These are phyloP conservation scores for Grus americana DNA, from an alignment of 2,113 vertebrate genomes.

Conservation along the genomic window DNA sequence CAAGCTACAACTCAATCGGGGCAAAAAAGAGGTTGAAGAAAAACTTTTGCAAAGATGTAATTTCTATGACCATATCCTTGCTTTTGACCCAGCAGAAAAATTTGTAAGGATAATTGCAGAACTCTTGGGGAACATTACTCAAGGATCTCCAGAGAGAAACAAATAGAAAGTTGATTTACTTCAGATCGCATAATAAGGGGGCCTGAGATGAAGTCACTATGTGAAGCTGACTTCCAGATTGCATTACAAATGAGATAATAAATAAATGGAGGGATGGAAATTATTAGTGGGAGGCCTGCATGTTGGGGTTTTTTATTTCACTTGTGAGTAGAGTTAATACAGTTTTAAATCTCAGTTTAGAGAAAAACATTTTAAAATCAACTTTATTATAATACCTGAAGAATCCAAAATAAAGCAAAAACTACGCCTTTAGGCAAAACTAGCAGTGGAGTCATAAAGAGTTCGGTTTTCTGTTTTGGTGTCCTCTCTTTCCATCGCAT, in stretches of 20 bases:
- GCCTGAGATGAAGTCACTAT: slow-evolving; percentile 28
- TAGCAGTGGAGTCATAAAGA: background rate
- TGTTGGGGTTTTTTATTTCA: background rate
- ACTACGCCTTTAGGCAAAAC: background rate
- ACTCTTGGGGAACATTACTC: slow-evolving; percentile 24
- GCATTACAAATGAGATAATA: slow-evolving; percentile 29
- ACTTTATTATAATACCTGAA: background rate
- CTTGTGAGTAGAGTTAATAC: background rate
- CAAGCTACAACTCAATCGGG: background rate
- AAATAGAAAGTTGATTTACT: slow-evolving; percentile 38
- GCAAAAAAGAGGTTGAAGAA: background rate
- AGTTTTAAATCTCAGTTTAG: background rate
- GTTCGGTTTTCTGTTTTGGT: background rate
- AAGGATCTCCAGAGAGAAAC: slow-evolving; percentile 27
- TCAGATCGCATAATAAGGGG: background rate
- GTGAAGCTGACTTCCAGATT: slow-evolving; percentile 30
- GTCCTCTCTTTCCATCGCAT: background rate
- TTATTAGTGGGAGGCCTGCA: background rate
- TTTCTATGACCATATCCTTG: background rate
- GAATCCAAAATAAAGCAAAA: background rate
- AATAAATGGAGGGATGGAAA: slow-evolving; percentile 36
- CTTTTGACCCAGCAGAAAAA: slow-evolving; percentile 10
- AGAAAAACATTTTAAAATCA: background rate
- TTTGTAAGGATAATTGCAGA: background rate
- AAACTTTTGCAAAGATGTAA: background rate